Base-by-base conservation (phyloP, 2,797 vertebrate species). In the Thalassophryne amazonica region DNA sequence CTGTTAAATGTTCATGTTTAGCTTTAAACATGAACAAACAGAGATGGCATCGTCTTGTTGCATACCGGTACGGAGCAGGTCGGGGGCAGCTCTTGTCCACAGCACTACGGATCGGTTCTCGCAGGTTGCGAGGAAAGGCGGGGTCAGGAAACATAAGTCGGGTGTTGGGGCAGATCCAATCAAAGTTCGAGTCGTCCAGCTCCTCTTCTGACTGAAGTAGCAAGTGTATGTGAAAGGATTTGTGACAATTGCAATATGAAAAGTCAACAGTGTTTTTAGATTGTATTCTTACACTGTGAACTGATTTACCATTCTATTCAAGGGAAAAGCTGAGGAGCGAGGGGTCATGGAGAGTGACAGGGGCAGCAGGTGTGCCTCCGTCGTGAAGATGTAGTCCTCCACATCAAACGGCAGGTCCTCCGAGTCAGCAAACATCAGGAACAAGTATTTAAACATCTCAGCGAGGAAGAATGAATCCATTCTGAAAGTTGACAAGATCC, bases 401-500 rank as follows among this genome's bases (percentile, higher is more conserved):
- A 99, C 93, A 34, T 99, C 95, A 3, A 99, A 98, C 21, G 91
- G 91, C 54, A 98, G 86, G 59, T 99, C 94, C 18, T 94, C 94
- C 11, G 88, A 84, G 42, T 99, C 96, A 47, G 97, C 93, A 73
- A 99, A 99, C 16, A 99, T 86, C 73, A 99, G 88, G 80, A 95
- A 99, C 48, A 99, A 91, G 62, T 99, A 99, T 63, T 99, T 99
- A 84, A 99, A 99, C 97, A 99, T 99, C 88, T 99, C 97, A 0
- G 97, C 97, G 48, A 99, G 87, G 86, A 99, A 99, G 84, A 99
- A 99, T 0, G 97, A 99, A 80, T 99, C 97, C 97, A 99, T 99
- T 69, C 97, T 99, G 69, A 2, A 31, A n/a, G n/a, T n/a, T n/a
- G n/a, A n/a, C n/a, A n/a, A n/a, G n/a, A n/a, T n/a, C n/a, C n/a